Conservation (phyloP, 2,113 vertebrate genomes). For the Cricetomys ansorgei region DNA sequence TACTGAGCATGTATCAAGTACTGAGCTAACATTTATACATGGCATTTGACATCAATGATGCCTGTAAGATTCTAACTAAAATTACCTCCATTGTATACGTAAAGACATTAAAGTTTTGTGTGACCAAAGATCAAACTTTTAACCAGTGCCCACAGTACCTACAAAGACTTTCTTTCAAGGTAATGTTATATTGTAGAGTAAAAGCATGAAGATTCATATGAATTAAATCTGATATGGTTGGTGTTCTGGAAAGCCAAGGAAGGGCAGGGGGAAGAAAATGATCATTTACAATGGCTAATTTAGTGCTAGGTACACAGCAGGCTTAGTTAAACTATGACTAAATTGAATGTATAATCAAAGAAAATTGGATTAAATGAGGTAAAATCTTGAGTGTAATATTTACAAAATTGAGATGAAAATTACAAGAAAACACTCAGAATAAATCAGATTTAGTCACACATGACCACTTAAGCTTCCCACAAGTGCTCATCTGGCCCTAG, state of each 20-base stretch:
- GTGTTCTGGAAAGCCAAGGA: not conserved
- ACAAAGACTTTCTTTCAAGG: not conserved
- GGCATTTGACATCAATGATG: not conserved
- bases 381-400: slow-evolving; percentile 20
- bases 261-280: not conserved
- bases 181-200: not conserved
- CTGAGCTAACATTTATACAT: not conserved
- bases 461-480: not conserved
- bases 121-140: not conserved
- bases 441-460: not conserved
- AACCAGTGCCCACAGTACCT: not conserved
- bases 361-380: slow-evolving; percentile 8
- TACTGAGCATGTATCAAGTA: not conserved
- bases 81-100: not conserved
- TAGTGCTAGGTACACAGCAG: not conserved
- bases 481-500: not conserved
- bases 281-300: not conserved
- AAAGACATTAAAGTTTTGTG: not conserved
- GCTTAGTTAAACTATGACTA: not conserved
- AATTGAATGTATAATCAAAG: not conserved
- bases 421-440: not conserved
- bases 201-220: not conserved
- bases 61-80: not conserved
- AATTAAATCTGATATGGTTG: not conserved
- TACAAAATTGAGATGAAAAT: slow-evolving; percentile 26